Evolutionary conservation across 2,888 invertebrate species (phyloP), one percentile per base, ranked within the genome.

Genomic region (Dioctria rufipes): DNA sequence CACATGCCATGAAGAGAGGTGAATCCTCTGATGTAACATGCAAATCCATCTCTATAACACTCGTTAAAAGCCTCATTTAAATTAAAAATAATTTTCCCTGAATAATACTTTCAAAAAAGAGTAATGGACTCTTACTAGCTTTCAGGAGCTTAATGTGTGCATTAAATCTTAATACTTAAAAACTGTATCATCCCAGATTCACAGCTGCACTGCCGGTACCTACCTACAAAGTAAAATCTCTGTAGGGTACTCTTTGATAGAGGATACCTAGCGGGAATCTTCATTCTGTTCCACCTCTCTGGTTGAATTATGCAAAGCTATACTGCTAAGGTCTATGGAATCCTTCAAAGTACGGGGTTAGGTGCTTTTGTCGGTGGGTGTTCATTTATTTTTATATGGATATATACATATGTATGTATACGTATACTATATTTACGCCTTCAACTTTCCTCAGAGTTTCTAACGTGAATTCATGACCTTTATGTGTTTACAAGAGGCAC

Each of bases 11-110:
- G 8, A 6, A 51, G 51, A 51, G 51, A 51, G 51, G 2, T 9
- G 8, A 51, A 6, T 51, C 11, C 51, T 51, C n/a, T 60, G 60
- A 11, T 25, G 60, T 60, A 11, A 11, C 60, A 60, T 5, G 11
- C 25, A 60, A 25, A 5, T 25, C 60, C 25, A 8, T 60, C 11
- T 60, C 13, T 60, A 60, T 60, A 60, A 11, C 25, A 60, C 5
- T 60, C 60, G 60, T 8, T 60, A 60, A 60, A 60, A 60, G 60
- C 60, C 60, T n/a, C 60, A 60, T 60, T 60, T 60, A 60, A 60
- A 60, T 60, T 60, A 60, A n/a, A 60, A 60, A 60, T 60, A 60
- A 60, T 60, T 60, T n/a, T n/a, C 25, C 13, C 5, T 8, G 60
- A 60, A 51, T 51, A 51, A 51, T 51, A 51, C 51, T 51, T 60